Evolutionary conservation across 2,113 vertebrate species (phyloP), one percentile per base, ranked within the genome.

Genomic region (Solea solea): DNA sequence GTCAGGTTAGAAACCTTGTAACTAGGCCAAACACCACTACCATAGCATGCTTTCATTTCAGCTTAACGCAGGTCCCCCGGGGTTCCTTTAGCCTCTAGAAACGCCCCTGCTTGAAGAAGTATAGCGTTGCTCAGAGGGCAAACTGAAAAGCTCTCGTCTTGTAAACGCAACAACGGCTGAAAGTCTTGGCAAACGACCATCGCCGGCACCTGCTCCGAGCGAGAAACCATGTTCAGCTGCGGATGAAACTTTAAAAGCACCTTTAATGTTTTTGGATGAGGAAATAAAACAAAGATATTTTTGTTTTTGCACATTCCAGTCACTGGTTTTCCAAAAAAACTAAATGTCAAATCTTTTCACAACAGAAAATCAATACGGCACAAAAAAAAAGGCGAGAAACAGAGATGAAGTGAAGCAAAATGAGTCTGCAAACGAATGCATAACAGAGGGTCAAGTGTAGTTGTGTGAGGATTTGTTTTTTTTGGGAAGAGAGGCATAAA

Each of bases 401-500:
- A 3, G 45, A 50, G 44, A 57, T 21, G 1, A 52, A 15, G 16
- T n/a, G n/a, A n/a, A n/a, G 27, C 48, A 34, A 3, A 27, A 64
- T 13, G 61, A 51, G 34, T 50, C 21, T 2, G 21, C 8, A n/a
- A 54, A 50, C 1, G 16, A 56, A 28, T 13, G 27, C 14, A 8
- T 44, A 1, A 56, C 7, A 56, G 64, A 57, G 55, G 57, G 64
- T 44, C 64, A 68, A 50, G 50, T 41, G 16, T 42, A 41, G 41
- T 49, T 42, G 6, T 48, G 50, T 58, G 53, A 51, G 8, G 5
- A 15, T 21, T 21, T 21, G 21, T 64, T 1, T 48, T 53, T 52
- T 8, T 13, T 7, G 48, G 14, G 48, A 16, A 8, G 27, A 5
- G 54, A 68, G 25, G 27, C 49, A 28, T 62, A 21, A 50, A 64